Base-by-base conservation (phyloP, 64 coral and sea anemone species). In the Orbicella faveolata region DNA sequence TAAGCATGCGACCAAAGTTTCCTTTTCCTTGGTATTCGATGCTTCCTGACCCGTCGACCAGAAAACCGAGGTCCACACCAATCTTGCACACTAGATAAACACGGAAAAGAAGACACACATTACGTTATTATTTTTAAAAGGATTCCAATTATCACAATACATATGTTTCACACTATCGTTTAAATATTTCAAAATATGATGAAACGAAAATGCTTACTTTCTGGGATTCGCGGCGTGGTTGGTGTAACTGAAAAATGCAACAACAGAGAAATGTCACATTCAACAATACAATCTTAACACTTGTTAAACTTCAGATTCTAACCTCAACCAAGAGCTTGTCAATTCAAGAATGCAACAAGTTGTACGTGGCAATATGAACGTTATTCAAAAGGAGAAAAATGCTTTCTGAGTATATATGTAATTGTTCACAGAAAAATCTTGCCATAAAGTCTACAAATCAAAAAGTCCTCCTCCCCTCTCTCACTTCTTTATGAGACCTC, bases 31-130 rank as follows among this genome's bases (percentile, higher is more conserved):
- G 87, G 69, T 77, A 78, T 65, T 88, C 87, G 62, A 92, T 87
- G 35, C 90, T 92, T 73, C 75, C 75, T 6, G 90, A 92, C 6
- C 90, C 90, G 63, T 92, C 90, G 77, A 92, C 64, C 15, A 87
- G 48, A 74, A 92, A 87, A 30, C 83, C 90, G 63, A 92, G 83
- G 53, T 92, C 90, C 33, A 88, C 33, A 23, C 23, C 41, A 51
- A 80, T 3, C 61, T 61, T 54, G 36, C 88, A 89, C 63, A 53
- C 75, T 79, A 66, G 9, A 44, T 19, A 48, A 16, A 68, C 61
- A 64, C 25, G 23, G 12, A 67, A 26, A 33, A 79, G 35, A 85
- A 25, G 33, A n/a, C 12, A 3, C 1, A 26, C 2, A 53, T 33
- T 26, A 30, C 6, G 4, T 0, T 70, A 70, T 23, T 23, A 7